Evolutionary conservation across 1,140 invertebrate genomes (phyloP).

Genomic region (Cydia splendana): DNA sequence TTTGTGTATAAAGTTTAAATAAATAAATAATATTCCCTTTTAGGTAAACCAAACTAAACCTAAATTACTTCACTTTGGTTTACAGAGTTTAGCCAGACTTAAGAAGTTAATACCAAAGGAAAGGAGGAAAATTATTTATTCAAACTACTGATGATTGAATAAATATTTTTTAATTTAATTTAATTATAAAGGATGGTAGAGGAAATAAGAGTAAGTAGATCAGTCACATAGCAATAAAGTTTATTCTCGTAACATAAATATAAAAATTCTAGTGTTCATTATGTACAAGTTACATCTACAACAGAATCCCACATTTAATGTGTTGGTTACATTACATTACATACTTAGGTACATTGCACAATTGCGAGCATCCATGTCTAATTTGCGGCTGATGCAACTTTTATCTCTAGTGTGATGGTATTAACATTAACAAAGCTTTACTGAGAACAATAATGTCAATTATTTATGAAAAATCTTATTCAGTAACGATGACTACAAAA

Average conservation of each 20-base stretch:
- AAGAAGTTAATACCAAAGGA: too few species aligned
- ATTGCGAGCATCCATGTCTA: background rate
- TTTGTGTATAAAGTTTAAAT: too few species aligned
- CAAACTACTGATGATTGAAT: too few species aligned
- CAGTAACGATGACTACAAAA: background rate
- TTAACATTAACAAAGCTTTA: constrained; percentile 7
- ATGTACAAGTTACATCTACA: constrained; percentile 20
- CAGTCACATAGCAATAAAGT: constrained; percentile 8
- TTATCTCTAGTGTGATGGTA: background rate
- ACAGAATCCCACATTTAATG: constrained; percentile 26
- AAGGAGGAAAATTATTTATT: too few species aligned
- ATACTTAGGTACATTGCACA: background rate
- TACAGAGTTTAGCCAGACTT: too few species aligned
- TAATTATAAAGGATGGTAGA: too few species aligned
- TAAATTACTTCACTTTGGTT: too few species aligned
- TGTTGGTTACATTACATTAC: constrained; percentile 11
- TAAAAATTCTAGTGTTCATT: constrained; percentile 13
- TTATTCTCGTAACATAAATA: constrained; percentile 29
- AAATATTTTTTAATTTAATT: too few species aligned
- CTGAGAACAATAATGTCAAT: constrained; percentile 5
- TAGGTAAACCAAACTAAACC: too few species aligned
- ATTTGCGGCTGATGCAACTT: background rate
- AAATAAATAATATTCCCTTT: too few species aligned
- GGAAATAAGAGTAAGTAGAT: background rate
- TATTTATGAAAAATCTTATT: background rate